A percentile compares a stretch with the other conserved stretches of the same genome.
Evolutionary conservation across 2,888 invertebrate species (phyloP).

Genomic region (Fissipunctia ypsillon): DNA sequence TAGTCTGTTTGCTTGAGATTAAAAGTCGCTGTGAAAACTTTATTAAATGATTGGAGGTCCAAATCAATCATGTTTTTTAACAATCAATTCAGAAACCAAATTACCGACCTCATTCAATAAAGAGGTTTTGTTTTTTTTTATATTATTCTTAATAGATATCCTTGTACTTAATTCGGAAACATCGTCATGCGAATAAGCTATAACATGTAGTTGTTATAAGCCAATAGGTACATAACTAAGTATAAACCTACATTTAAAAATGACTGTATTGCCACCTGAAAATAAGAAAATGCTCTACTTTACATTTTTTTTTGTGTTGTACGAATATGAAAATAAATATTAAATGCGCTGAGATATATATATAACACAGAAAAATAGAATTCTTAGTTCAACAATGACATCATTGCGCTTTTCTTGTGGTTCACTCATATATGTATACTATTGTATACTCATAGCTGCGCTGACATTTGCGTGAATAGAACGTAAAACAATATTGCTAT

Average conservation of each 20-base stretch:
- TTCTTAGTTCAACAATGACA: conserved; percentile 43
- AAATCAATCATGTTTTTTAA: neutral
- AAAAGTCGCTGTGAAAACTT: neutral
- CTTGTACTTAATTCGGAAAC: neutral
- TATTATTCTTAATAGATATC: neutral
- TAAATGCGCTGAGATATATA: neutral
- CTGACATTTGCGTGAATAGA: conserved; percentile 37
- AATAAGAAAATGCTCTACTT: neutral
- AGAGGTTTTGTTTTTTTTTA: neutral
- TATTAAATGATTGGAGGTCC: neutral
- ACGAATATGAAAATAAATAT: conserved; percentile 4
- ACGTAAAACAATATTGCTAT: conserved; percentile 41
- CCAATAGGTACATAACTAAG: neutral
- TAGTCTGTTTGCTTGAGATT: conserved; percentile 9
- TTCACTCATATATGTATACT: too few species aligned
- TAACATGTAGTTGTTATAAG: conserved; percentile 1
- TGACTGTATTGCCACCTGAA: neutral
- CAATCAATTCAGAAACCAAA: neutral
- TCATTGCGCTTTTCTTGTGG: conserved; percentile 40
- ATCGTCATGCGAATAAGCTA: neutral
- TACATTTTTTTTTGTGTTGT: neutral
- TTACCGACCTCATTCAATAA: neutral
- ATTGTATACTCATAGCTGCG: neutral
- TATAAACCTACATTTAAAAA: neutral
- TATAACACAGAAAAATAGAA: conserved; percentile 20